phyloP scores from a whole-genome alignment of 2,113 vertebrate species.

The Eubucco bourcierii region DNA sequence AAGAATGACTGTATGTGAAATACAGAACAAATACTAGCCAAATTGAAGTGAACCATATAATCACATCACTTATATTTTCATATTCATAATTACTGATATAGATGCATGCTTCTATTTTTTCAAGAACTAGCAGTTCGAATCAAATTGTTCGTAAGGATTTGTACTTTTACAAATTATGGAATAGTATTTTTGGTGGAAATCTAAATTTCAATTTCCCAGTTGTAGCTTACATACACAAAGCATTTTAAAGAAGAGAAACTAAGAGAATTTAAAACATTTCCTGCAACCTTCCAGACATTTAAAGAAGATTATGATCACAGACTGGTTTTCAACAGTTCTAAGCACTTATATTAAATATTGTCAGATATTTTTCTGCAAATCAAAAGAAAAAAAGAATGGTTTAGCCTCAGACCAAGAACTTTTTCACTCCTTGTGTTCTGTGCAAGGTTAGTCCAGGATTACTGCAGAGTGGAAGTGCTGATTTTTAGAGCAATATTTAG shows the following conservation, averaged over 20 bases:
- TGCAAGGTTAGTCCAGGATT: not conserved
- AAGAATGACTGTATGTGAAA: not conserved
- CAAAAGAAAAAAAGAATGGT: not conserved
- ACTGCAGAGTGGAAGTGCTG: not conserved
- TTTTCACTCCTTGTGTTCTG: not conserved
- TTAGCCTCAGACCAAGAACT: not conserved
- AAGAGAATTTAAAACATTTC: not conserved
- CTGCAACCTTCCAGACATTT: not conserved
- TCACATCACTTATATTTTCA: not conserved
- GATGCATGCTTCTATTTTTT: not conserved
- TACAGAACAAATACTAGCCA: not conserved
- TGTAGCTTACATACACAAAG: not conserved
- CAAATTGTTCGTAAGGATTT: not conserved
- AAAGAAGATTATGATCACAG: not conserved
- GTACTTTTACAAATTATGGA: not conserved
- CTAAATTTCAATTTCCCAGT: not conserved
- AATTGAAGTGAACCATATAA: not conserved
- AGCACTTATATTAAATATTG: not conserved
- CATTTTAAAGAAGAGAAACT: not conserved
- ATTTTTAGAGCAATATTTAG: slow-evolving; percentile 53
- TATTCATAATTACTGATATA: not conserved
- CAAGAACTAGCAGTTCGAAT: not conserved
- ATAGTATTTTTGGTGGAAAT: not conserved
- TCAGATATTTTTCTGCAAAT: not conserved
- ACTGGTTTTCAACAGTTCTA: not conserved